Evolutionary conservation across 37 sponge, comb jelly and placozoan genomes (phyloP), one percentile per base, ranked within the genome.

Genomic region (Geodia barretti): DNA sequence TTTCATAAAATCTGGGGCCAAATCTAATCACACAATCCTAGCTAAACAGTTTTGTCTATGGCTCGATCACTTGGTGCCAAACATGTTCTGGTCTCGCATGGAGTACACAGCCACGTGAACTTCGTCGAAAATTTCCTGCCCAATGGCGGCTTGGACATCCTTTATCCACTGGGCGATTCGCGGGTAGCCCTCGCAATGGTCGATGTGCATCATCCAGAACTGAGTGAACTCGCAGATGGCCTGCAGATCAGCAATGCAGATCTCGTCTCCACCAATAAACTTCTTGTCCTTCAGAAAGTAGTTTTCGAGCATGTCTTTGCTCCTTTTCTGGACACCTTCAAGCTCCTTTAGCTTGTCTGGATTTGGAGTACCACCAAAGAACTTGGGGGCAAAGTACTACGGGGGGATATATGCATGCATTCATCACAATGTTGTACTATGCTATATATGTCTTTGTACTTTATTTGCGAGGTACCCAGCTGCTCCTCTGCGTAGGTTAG

Each of bases 171-270:
- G 36, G 31, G 81, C 68, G 3, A 93, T 64, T 9, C 72, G 75
- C 20, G 93, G 90, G 32, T 68, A 73, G 25, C 76, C 90, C 11
- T 42, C 64, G 9, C 59, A 39, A 26, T 75, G 64, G 61, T 85
- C 72, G 41, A 78, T 28, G 38, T 69, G 78, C 9, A 76, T 66
- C 83, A 93, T 79, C 87, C 87, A 89, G 73, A 81, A 82, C 72
- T 93, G 93, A 1, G 90, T 86, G 58, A 93, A 41, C 79, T 93
- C 93, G 43, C 93, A 93, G 24, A 89, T 61, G 0, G 90, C 93
- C 65, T 93, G 93, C 39, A 93, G 43, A 76, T 93, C 93, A 17
- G 93, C 93, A 41, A 93, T 86, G 31, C 90, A 88, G 77, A 93
- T 93, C 62, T 86, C 76, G 17, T 82, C 76, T 36, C 93, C 73